Base-by-base conservation (phyloP, 2,888 invertebrate species). In the Hylaea fasciaria region DNA sequence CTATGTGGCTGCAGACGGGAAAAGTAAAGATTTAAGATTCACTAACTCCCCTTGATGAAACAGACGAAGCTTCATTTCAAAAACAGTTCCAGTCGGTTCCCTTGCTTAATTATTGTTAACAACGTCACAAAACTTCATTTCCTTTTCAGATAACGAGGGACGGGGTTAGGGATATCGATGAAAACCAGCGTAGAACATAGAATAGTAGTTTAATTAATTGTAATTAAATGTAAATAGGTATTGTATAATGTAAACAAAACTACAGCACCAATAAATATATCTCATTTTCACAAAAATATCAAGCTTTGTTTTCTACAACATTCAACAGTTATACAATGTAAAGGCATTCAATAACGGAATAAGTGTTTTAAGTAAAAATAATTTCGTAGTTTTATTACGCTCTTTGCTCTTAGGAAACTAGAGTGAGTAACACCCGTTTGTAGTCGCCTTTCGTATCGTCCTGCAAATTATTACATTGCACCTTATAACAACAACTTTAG, bases 401-500 rank as follows among this genome's bases (percentile, higher is more conserved):
- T 32, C 5, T 32, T 32, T 9, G 32, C 80, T 70, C 81, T 79
- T 87, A 92, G 62, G 88, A 88, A 68, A 91, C 88, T 77, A 94
- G 71, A 70, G 93, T 93, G 69, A 95, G 92, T 86, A 96, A 93
- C 72, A 94, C 93, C 77, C 94, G 93, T 89, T 94, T 93, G 92
- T 94, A 95, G 91, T 95, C 95, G 57, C 95, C 95, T 77, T 94
- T 94, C 74, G 94, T 91, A 88, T 95, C 95, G 79, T 94, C 94
- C 94, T 95, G 94, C 82, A 93, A 93, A 89, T 83, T 81, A 87
- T 86, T 83, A 87, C 82, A 89, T 85, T 82, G 83, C 79, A 84
- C 83, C 76, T 80, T 72, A 73, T 78, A 78, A 74, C 78, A 72
- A 74, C 76, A 17, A 74, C 77, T 71, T 76, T 73, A 75, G 28